Evolutionary conservation across 2,113 vertebrate genomes (phyloP), one percentile per base, ranked within the genome.

Genomic region (Dermatemys mawii): DNA sequence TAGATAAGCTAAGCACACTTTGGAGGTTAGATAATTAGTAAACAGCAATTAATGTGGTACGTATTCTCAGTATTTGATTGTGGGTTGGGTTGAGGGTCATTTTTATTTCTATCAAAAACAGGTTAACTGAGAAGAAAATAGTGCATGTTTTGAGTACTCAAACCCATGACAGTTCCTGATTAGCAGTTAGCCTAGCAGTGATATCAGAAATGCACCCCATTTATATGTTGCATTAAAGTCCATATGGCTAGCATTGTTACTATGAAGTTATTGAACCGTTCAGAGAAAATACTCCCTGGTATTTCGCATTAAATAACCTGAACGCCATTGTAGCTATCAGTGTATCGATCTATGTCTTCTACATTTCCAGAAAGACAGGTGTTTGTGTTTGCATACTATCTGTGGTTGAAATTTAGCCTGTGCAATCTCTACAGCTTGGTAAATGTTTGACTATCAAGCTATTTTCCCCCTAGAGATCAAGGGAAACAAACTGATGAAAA

Each of bases 361-460:
- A 51, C 17, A 44, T 2, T 90, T 57, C 46, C 67, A 48, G 78
- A 46, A 94, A 80, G 78, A 53, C 87, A 90, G 87, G 57, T 93
- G 50, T 89, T 49, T 80, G 16, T 91, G 21, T 95, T 96, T 94
- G 57, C 78, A 54, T 27, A 8, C 48, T 35, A 27, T 41, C 78
- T 90, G 75, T 48, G 26, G 7, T 2, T 24, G 32, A 46, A 35
- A 38, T 94, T 93, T 81, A 22, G n/a, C 44, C 32, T 78, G 29
- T 38, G 29, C 67, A 79, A 1, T 27, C 57, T 84, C 60, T 91
- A 46, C 78, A 84, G 7, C 48, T 12, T 70, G 38, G 41, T 81
- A 83, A 93, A 89, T 94, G 53, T 94, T 95, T 95, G 57, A 83
- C 54, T 54, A 81, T 48, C 35, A n/a, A 81, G 38, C 1, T 1